Base-by-base conservation (phyloP, 2,797 vertebrate genomes). In the Lepilemur ruficaudatus region DNA sequence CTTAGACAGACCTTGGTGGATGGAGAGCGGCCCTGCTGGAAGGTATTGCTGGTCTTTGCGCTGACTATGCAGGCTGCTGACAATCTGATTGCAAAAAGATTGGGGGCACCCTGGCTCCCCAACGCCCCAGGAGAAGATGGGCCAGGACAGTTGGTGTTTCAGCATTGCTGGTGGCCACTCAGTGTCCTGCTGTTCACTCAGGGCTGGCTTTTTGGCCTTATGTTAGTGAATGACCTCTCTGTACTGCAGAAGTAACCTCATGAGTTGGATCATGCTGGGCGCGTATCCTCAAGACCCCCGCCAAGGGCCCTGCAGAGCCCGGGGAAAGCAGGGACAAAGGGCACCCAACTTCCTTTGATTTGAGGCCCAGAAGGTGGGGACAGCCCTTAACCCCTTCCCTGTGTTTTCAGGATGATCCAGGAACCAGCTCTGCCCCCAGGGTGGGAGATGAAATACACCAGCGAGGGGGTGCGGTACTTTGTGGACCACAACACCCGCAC, bases 371-470 rank as follows among this genome's bases (percentile, higher is more conserved):
- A 32, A 30, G 55, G 48, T 3, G 0, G 43, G 13, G 4, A 22
- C 7, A 2, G 8, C 67, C 84, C 15, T 17, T 14, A 0, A 0
- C 17, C 82, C 43, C 92, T 5, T 35, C n/a, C 76, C 17, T 59
- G 2, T 98, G 96, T 96, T 98, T 2, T 78, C 98, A 99, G 99
- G 98, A 99, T 99, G 99, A 99, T 99, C 98, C 99, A 99, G 99
- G 99, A 99, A 98, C 99, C 99, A 25, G 99, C 99, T 1, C 98
- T 99, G 98, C 99, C 99, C 4, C 99, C 99, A 0, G 99, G 99
- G 96, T 99, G 99, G 99, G 99, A 99, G 98, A 99, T 99, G 99
- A 99, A 99, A 97, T 99, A 99, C 98, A 99, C 99, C 18, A 99
- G 99, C 0, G 99, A 99, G 98, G 99, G 99, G 2, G 99, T 99